Percentiles rank a stretch among this genome's conserved stretches.
These are phyloP conservation scores for Chrysolina oricalcia DNA, from an alignment of 2,888 invertebrate genomes.

Conservation along the genomic window DNA sequence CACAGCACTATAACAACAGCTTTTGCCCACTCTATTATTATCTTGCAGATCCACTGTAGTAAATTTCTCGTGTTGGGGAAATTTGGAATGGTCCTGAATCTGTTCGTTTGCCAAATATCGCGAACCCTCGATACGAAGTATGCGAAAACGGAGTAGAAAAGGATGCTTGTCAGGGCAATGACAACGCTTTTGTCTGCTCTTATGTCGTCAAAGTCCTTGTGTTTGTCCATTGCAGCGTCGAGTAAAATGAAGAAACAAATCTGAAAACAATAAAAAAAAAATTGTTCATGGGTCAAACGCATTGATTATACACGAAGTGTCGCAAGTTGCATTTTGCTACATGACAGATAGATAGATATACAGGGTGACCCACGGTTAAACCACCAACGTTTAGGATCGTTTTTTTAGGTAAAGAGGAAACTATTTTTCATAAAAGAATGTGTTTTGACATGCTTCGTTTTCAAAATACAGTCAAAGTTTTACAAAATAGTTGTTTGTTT, in stretches of 20 bases:
- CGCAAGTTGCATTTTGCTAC: too few species aligned
- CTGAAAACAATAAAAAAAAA: constrained; percentile 39
- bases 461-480: too few species aligned
- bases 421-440: too few species aligned
- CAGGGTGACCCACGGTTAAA: too few species aligned
- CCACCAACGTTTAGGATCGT: too few species aligned
- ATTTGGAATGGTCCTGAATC: constrained; percentile 48
- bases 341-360: too few species aligned
- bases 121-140: constrained; percentile 67
- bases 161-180: constrained; percentile 66
- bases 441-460: too few species aligned
- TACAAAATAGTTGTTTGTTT: too few species aligned
- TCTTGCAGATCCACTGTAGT: constrained; percentile 73
- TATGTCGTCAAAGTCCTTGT: constrained; percentile 45
- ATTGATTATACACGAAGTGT: too few species aligned
- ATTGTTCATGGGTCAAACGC: too few species aligned
- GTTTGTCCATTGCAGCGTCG: constrained; percentile 59
- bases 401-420: too few species aligned
- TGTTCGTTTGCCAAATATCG: constrained; percentile 61
- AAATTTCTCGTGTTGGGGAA: constrained; percentile 54
- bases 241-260: constrained; percentile 67
- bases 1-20: constrained; percentile 77
- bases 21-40: constrained; percentile 86
- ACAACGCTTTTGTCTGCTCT: constrained; percentile 62
- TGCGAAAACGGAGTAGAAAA: constrained; percentile 69